phyloP scores from a whole-genome alignment of 2,797 vertebrate species.

The Falco novaeseelandiae region DNA sequence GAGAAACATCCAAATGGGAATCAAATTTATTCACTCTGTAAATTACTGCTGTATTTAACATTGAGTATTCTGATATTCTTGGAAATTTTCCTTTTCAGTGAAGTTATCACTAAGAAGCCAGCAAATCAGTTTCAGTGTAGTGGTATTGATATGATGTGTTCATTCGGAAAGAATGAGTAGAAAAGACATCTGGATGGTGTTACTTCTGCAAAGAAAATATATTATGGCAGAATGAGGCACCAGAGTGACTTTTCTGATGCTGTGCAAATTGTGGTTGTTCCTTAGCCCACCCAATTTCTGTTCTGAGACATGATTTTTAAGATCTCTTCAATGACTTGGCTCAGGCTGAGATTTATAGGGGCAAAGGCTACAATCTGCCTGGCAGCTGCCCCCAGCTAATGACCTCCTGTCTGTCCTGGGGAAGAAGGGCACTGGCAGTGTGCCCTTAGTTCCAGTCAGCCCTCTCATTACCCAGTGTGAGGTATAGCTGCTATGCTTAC shows the following conservation, averaged over 20 bases:
- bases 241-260: not conserved
- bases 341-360: not conserved
- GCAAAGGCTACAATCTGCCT: not conserved
- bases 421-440: not conserved
- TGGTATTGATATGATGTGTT: not conserved
- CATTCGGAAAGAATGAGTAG: not conserved
- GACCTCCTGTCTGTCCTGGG: not conserved
- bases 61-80: not conserved
- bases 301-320: not conserved
- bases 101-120: not conserved
- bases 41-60: constrained; percentile 1
- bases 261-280: not conserved
- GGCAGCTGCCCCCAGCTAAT: not conserved
- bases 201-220: constrained; percentile 10
- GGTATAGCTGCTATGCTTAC: not conserved
- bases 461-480: not conserved
- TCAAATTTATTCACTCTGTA: not conserved
- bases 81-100: not conserved
- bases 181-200: not conserved
- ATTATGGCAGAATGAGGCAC: not conserved
- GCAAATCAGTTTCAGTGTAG: not conserved
- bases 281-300: not conserved
- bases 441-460: not conserved
- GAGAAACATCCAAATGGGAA: not conserved
- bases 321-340: not conserved